Evolutionary conservation across 2,113 vertebrate genomes (phyloP), one percentile per base, ranked within the genome.

Genomic region (Pachyramphus minor): DNA sequence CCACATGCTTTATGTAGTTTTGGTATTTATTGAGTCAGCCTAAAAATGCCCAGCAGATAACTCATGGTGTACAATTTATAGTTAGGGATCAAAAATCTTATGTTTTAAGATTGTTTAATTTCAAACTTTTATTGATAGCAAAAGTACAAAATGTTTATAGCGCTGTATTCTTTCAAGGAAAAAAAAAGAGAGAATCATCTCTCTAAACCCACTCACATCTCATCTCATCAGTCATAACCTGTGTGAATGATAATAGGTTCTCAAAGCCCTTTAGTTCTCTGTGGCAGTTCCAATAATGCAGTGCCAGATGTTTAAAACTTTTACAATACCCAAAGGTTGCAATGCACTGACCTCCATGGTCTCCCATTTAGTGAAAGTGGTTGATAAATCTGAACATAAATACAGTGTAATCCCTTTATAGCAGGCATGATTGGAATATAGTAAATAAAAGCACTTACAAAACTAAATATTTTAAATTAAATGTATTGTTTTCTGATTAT

Each of bases 331-430:
- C 71, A 35, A 33, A 84, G 23, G 68, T 31, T 93, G 27, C 47
- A 96, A 60, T 74, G 78, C 28, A 66, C 23, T 89, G 81, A 87
- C 77, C 50, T 95, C 74, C 79, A 35, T 69, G 52, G 59, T 92
- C 44, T 77, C 47, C 37, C 6, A 24, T 86, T 94, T 59, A 84
- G 45, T 68, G 47, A 33, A 80, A 82, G 2, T 39, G 8, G 30
- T 77, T 89, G 41, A 37, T 73, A 95, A 94, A 93, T 78, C 78
- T 80, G 87, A 96, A 84, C 55, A 83, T 84, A 92, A 95, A 96
- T 91, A 63, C 31, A 75, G 52, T 45, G 44, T 25, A 71, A n/a
- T 90, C n/a, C 16, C 75, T n/a, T 85, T 91, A 60, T 31, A 86
- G 89, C 66, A 91, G 23, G 11, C 20, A 86, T 88, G 28, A 89